Evolutionary conservation across 2,888 invertebrate genomes (phyloP), one percentile per base, ranked within the genome.

Genomic region (Cistogaster globosa): DNA sequence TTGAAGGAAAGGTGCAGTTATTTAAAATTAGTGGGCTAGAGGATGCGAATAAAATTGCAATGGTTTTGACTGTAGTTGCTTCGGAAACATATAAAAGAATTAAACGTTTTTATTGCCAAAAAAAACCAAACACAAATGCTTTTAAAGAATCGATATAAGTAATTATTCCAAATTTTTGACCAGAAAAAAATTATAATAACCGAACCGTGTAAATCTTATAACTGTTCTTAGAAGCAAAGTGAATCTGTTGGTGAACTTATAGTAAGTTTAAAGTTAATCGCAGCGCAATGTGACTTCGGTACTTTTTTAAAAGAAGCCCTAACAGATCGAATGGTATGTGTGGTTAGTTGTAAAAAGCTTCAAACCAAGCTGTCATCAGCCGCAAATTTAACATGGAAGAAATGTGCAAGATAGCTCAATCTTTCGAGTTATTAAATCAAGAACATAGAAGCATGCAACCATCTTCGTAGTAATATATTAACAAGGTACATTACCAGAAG

Each of bases 401-500:
- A 7, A 6, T 26, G n/a, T 68, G 51, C 38, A 60, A 60, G 32
- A 16, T 60, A 18, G n/a, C 60, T 1, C 38, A 60, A 32, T 60
- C 67, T 22, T 68, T 68, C 32, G 57, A 69, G 8, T 57, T 69
- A 42, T 57, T 69, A 5, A 38, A 69, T 69, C 57, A 38, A 20
- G 69, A 57, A 18, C 42, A 69, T 22, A 57, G 57, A 69, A 42
- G 38, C 36, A 69, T 69, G 69, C 55, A 69, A 22, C 57, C 69
- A 20, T 55, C 55, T 18, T 55, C 55, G 55, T 55, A 22, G 16
- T 48, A 48, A 7, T 16, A 57, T 11, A 26, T 57, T 2, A 57
- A 57, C 26, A 57, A 57, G 26, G 16, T 32, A 57, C 26, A 26
- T 26, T 4, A 26, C 26, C 26, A 26, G 26, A 26, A 26, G 26